Conservation (phyloP, 1,140 invertebrate genomes). For the Globodera ellingtonae region DNA sequence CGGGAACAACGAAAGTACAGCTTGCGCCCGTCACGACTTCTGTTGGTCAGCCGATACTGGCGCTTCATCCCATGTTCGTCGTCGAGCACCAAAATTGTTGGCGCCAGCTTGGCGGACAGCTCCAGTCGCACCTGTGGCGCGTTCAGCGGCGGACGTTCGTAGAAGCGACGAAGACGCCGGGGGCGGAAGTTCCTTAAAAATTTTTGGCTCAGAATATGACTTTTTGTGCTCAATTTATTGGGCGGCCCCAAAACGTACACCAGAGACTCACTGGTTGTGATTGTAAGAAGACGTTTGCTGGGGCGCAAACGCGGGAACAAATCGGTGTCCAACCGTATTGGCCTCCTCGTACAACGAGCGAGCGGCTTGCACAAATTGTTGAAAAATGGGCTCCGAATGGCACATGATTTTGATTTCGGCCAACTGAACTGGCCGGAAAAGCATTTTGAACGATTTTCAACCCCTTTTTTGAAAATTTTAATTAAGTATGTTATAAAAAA, state of each 20-base stretch:
- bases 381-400: constrained; percentile 31
- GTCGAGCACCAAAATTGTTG: constrained; percentile 52
- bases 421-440: constrained; percentile 11
- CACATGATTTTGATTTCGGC: constrained; percentile 49
- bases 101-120: constrained; percentile 50
- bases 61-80: constrained; percentile 52
- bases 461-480: too few relatives aligned
- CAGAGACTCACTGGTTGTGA: neutral
- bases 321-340: constrained; percentile 28
- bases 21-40: constrained; percentile 45
- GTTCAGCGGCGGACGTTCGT: constrained; percentile 26
- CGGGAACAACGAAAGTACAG: constrained; percentile 54
- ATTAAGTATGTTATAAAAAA: too few relatives aligned
- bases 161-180: constrained; percentile 24
- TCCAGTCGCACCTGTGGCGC: constrained; percentile 41
- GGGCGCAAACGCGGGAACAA: constrained; percentile 25
- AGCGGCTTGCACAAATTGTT: constrained; percentile 31
- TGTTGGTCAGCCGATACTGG: constrained; percentile 53
- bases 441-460: neutral
- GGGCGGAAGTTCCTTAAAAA: constrained; percentile 1
- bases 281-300: constrained; percentile 20
- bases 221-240: constrained; percentile 11
- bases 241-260: neutral
- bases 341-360: constrained; percentile 28
- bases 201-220: neutral